Percentiles rank a stretch among this genome's conserved stretches.
Conservation (phyloP, 2,888 invertebrate genomes). For the Drosophila picticornis region DNA sequence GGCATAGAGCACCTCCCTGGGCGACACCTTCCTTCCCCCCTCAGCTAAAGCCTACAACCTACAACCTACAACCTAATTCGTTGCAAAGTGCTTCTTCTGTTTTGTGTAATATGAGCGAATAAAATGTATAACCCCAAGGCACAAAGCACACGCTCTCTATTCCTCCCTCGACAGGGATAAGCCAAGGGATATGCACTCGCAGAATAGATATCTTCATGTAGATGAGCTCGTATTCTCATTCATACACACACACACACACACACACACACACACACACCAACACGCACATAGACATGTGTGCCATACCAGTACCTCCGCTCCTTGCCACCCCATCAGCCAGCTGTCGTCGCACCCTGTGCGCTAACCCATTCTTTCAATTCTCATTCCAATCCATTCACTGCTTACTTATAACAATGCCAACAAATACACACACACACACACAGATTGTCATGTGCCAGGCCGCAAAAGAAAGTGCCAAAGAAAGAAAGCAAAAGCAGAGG, state of each 20-base stretch:
- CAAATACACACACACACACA: slow-evolving; percentile 15
- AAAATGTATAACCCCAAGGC: slow-evolving; percentile 66
- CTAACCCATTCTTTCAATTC: slow-evolving; percentile 21
- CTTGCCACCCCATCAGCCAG: slow-evolving; percentile 7
- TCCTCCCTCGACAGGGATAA: slow-evolving; percentile 54
- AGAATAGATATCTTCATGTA: slow-evolving; percentile 29
- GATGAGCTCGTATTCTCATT: slow-evolving; percentile 39
- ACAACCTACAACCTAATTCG: slow-evolving; percentile 68
- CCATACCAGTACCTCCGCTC: neutral
- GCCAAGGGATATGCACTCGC: slow-evolving; percentile 63
- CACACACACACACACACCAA: neutral
- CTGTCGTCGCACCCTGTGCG: slow-evolving; percentile 43
- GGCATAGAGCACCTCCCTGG: slow-evolving; percentile 1
- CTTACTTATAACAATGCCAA: slow-evolving; percentile 54
- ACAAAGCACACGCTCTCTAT: slow-evolving; percentile 49
- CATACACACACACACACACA: neutral
- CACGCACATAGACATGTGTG: neutral
- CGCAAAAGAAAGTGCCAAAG: slow-evolving; percentile 31
- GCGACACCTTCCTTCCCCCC: neutral
- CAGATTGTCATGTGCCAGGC: slow-evolving; percentile 40
- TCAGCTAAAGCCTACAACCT: slow-evolving; percentile 45
- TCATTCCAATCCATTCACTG: slow-evolving; percentile 20
- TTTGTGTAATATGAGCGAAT: slow-evolving; percentile 65
- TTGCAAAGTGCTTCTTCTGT: slow-evolving; percentile 75
- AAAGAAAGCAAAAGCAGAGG: slow-evolving; percentile 11